Evolutionary conservation across 2,888 invertebrate genomes (phyloP).

Genomic region (Dastarcus helophoroides): DNA sequence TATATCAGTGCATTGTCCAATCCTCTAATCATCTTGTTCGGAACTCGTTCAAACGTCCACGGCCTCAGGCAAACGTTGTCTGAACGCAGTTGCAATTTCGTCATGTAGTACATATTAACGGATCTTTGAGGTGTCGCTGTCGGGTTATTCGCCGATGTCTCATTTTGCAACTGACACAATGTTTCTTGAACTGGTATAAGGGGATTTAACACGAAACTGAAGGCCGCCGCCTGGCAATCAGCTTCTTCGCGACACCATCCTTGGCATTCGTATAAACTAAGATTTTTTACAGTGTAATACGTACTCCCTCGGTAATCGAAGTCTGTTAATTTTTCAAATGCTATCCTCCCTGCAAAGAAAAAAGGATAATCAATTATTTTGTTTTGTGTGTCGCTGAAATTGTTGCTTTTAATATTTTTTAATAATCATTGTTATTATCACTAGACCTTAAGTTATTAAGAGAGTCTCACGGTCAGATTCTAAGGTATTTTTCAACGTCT

Average conservation of each 20-base stretch:
- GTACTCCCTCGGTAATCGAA: conserved; percentile 83
- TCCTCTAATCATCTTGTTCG: conserved; percentile 83
- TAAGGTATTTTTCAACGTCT: too few relatives aligned
- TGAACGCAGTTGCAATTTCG: conserved; percentile 78
- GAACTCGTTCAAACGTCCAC: conserved; percentile 88
- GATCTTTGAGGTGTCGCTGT: conserved; percentile 72
- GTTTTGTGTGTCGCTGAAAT: too few relatives aligned
- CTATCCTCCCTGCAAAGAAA: conserved; percentile 59
- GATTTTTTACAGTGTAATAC: conserved; percentile 84
- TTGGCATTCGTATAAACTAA: conserved; percentile 87
- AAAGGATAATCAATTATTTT: too few relatives aligned
- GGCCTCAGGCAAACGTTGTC: conserved; percentile 86
- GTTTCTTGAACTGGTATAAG: conserved; percentile 87
- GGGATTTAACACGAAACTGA: conserved; percentile 88
- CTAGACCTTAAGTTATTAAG: too few relatives aligned
- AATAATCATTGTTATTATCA: too few relatives aligned
- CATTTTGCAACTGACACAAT: conserved; percentile 81
- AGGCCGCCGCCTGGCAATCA: conserved; percentile 85
- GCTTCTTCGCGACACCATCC: conserved; percentile 91
- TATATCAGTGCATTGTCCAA: conserved; percentile 86
- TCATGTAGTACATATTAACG: conserved; percentile 91
- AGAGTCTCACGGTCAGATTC: too few relatives aligned
- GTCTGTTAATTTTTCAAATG: conserved; percentile 89
- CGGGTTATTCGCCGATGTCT: conserved; percentile 83
- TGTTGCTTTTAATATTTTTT: too few relatives aligned